These are phyloP conservation scores for Cossypha dichroa DNA, from an alignment of 2,797 vertebrate species.

Conservation along the genomic window DNA sequence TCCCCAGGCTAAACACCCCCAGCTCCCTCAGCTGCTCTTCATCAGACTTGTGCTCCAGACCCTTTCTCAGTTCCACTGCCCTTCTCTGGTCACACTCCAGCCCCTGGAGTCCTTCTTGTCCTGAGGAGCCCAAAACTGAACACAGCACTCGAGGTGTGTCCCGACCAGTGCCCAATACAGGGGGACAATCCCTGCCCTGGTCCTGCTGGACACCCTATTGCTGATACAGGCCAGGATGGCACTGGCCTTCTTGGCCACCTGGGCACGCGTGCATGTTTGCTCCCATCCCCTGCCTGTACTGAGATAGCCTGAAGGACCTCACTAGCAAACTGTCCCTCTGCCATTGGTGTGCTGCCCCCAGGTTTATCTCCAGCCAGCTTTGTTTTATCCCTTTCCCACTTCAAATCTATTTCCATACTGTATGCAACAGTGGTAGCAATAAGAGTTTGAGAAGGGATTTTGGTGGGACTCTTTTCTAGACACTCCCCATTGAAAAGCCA, in stretches of 20 bases:
- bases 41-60: background rate
- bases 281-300: background rate
- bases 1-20: background rate
- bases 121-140: background rate
- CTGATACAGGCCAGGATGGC: background rate
- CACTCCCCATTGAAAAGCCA: background rate
- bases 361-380: background rate
- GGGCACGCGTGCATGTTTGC: background rate
- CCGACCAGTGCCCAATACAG: fast-evolving
- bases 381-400: background rate
- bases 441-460: background rate
- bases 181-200: background rate
- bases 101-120: background rate
- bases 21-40: background rate
- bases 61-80: fast-evolving
- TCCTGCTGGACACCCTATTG: background rate
- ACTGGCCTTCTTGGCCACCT: background rate
- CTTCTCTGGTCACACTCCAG: fast-evolving
- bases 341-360: background rate
- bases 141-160: background rate
- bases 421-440: background rate
- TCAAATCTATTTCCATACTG: background rate
- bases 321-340: background rate
- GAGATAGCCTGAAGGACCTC: background rate
- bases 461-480: background rate